Conservation (phyloP, 1,140 invertebrate genomes). For the Andrena cerasifolii region DNA sequence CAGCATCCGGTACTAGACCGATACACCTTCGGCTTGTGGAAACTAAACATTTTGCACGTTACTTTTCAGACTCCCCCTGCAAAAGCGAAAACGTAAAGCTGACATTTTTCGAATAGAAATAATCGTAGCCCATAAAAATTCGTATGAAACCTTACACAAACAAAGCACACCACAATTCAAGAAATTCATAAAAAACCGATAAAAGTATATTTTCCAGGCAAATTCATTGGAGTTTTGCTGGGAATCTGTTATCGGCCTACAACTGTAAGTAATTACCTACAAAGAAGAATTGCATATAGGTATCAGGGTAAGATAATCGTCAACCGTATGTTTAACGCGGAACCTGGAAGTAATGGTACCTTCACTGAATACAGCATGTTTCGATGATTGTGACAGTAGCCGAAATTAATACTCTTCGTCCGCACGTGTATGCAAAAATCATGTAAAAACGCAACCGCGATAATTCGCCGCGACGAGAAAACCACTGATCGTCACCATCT, state of each 20-base stretch:
- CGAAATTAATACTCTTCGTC: constrained; percentile 34
- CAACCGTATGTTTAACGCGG: constrained; percentile 38
- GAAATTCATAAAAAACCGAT: constrained; percentile 44
- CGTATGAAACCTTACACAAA: constrained; percentile 35
- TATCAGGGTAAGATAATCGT: constrained; percentile 28
- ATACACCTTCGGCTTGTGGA: constrained; percentile 95
- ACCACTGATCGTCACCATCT: constrained; percentile 41
- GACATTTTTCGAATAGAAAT: neutral
- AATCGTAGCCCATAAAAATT: neutral
- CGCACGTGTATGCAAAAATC: constrained; percentile 30
- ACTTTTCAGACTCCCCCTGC: constrained; percentile 46
- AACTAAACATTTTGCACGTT: constrained; percentile 89
- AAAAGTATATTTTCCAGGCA: constrained; percentile 39
- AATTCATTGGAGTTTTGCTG: constrained; percentile 20
- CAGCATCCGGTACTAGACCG: constrained; percentile 92
- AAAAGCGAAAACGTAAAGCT: constrained; percentile 21
- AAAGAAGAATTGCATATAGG: constrained; percentile 46
- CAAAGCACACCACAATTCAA: constrained; percentile 31
- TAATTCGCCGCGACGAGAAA: constrained; percentile 22
- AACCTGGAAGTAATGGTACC: constrained; percentile 29
- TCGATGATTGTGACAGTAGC: constrained; percentile 40
- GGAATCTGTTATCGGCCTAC: constrained; percentile 29
- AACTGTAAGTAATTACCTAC: constrained; percentile 42
- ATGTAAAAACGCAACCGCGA: constrained; percentile 36
- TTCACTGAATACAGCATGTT: constrained; percentile 51